phyloP scores from a whole-genome alignment of 2,888 invertebrate species.

The Rhogogaster chlorosoma region DNA sequence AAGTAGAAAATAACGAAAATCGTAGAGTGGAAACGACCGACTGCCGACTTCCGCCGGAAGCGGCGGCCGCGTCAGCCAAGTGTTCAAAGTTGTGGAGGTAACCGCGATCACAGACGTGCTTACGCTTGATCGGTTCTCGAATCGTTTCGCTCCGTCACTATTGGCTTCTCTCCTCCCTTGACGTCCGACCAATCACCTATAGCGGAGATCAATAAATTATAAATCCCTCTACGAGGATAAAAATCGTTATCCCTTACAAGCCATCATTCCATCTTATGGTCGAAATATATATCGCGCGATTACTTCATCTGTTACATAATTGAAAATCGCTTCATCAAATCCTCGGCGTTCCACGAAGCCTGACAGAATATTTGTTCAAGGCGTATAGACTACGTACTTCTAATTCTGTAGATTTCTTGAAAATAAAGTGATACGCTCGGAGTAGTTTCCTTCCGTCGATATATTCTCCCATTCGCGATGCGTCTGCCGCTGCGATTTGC shows the following conservation, averaged over 20 bases:
- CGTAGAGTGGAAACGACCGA: constrained; percentile 41
- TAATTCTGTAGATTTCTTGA: neutral
- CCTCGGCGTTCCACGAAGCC: neutral
- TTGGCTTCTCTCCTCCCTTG: constrained; percentile 8
- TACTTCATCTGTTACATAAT: neutral
- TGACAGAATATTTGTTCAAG: neutral
- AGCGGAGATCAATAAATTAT: constrained; percentile 33
- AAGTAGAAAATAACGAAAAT: constrained; percentile 42
- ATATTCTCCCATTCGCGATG: neutral
- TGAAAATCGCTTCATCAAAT: neutral
- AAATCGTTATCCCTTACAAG: neutral
- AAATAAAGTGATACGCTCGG: neutral
- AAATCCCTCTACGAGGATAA: neutral
- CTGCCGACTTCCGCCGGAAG: constrained; percentile 44
- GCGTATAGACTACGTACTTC: neutral
- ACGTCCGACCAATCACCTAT: constrained; percentile 27
- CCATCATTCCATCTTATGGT: neutral
- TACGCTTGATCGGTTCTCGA: constrained; percentile 38
- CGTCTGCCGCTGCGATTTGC: neutral
- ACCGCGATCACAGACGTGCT: constrained; percentile 34
- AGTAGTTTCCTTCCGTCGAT: neutral
- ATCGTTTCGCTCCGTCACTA: constrained; percentile 43
- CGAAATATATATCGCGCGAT: neutral
- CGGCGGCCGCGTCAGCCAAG: constrained; percentile 41
- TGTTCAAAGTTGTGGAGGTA: constrained; percentile 34